Evolutionary conservation across 2,113 vertebrate genomes (phyloP).

Genomic region (Platysternon megacephalum): DNA sequence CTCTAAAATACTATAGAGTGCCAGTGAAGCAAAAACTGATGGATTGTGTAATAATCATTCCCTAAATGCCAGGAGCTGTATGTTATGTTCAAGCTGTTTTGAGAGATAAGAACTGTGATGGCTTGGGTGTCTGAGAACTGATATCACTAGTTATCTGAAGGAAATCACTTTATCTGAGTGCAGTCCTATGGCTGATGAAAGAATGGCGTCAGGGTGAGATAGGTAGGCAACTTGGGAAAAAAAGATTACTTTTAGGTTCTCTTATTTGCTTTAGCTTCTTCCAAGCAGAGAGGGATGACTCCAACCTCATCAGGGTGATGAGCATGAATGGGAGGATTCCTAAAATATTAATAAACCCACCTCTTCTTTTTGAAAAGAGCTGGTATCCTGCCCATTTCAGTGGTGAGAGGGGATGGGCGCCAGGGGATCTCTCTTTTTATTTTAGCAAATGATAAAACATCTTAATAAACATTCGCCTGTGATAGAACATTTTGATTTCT

Average conservation of each 20-base stretch:
- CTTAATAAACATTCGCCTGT: not conserved
- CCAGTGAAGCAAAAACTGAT: not conserved
- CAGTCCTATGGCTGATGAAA: not conserved
- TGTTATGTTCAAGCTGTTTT: not conserved
- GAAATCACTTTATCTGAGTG: not conserved
- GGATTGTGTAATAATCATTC: not conserved
- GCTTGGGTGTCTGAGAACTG: not conserved
- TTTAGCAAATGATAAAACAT: not conserved
- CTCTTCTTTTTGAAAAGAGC: not conserved
- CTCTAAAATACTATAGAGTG: not conserved
- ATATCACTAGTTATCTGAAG: not conserved
- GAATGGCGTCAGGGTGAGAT: not conserved
- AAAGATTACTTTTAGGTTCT: not conserved
- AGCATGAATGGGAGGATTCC: not conserved
- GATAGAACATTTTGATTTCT: not conserved
- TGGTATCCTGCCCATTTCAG: not conserved
- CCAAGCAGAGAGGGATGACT: not conserved
- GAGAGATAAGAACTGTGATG: not conserved
- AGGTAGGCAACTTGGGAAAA: not conserved
- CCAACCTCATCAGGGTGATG: not conserved
- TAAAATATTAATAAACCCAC: not conserved
- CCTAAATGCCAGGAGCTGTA: not conserved
- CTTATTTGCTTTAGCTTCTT: not conserved
- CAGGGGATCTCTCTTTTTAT: not conserved
- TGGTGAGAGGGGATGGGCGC: not conserved